Evolutionary conservation across 2,888 invertebrate species (phyloP).

Genomic region (Athalia cordata): DNA sequence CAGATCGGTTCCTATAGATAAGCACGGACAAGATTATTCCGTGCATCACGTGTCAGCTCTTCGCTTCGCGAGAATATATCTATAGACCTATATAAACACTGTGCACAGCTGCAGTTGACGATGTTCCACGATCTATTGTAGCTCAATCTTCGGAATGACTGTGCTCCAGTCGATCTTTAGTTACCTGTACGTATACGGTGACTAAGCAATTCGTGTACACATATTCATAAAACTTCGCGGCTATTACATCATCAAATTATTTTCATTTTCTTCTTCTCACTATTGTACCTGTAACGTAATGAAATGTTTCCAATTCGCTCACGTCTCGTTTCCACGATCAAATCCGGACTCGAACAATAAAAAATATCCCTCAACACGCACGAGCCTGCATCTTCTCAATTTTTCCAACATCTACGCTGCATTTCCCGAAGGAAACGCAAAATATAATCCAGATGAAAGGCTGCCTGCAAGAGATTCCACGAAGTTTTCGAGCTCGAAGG

Average conservation of each 20-base stretch:
- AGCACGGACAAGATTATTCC: not conserved
- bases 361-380: not conserved
- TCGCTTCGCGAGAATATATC: too few species aligned
- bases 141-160: slow-evolving; percentile 24
- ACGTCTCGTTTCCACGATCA: too few species aligned
- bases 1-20: slow-evolving; percentile 2
- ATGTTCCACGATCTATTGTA: not conserved
- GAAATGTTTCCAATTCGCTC: not conserved
- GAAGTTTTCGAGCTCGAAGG: not conserved
- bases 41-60: too few species aligned
- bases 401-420: not conserved
- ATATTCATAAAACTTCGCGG: not conserved
- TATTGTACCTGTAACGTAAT: not conserved
- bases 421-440: slow-evolving; percentile 6
- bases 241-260: not conserved
- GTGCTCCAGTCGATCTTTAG: slow-evolving; percentile 12
- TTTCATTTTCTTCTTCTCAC: not conserved
- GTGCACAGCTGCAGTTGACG: not conserved
- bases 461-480: not conserved
- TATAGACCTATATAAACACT: not conserved
- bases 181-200: not conserved
- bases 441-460: slow-evolving; percentile 20
- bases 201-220: slow-evolving; percentile 9
- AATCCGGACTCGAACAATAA: slow-evolving; percentile 1
- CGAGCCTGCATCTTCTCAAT: not conserved